Percentiles rank a stretch among this genome's conserved stretches.
Conservation (phyloP, 2,113 vertebrate species). For the Cyphomyrus plagiostoma region DNA sequence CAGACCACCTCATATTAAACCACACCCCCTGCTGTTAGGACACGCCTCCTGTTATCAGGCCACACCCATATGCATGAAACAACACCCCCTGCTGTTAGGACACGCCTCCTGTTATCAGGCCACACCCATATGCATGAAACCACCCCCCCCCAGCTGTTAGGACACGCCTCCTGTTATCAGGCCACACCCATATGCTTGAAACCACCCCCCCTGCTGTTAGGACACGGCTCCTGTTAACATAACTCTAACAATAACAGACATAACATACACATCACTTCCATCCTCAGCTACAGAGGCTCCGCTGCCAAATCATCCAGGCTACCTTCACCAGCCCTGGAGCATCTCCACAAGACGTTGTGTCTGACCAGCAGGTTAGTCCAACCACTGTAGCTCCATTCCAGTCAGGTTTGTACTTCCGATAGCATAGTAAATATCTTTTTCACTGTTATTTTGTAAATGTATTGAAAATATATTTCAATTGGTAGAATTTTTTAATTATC, state of each 20-base stretch:
- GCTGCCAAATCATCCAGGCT: constrained; percentile 45
- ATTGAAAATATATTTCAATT: not conserved
- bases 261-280: not conserved
- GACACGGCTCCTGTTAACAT: not conserved
- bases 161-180: not conserved
- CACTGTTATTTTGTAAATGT: not conserved
- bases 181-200: not conserved
- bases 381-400: not conserved
- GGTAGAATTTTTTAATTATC: not conserved
- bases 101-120: not conserved
- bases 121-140: not conserved
- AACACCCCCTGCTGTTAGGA: not conserved
- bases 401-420: not conserved
- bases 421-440: not conserved
- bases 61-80: not conserved
- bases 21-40: not conserved
- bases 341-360: not conserved
- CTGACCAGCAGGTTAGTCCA: constrained; percentile 53
- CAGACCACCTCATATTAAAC: not conserved
- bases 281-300: constrained; percentile 56
- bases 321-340: constrained; percentile 35
- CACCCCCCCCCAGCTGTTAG: too few species aligned
- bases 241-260: not conserved
- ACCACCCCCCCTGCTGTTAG: not conserved
- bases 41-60: not conserved